These are phyloP conservation scores for Mesorhabditis spiculigera DNA, from an alignment of 2,888 invertebrate species.

Conservation along the genomic window DNA sequence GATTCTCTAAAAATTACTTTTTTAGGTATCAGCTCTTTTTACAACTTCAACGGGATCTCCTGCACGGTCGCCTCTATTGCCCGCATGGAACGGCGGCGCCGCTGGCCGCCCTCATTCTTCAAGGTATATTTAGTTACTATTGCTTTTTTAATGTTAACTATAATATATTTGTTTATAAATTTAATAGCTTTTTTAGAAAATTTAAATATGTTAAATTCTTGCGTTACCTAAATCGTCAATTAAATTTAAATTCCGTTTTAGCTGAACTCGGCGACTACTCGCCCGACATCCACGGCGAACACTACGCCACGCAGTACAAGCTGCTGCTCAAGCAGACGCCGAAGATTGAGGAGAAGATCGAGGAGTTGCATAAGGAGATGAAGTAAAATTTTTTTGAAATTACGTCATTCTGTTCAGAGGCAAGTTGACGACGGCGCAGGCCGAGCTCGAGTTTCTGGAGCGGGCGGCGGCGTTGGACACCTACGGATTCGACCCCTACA, in stretches of 20 bases:
- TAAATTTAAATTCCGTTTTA: constrained; percentile 59
- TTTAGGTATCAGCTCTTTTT: constrained; percentile 81
- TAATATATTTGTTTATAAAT: no score
- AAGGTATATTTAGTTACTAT: constrained; percentile 21
- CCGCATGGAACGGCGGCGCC: constrained; percentile 65
- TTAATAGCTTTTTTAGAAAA: no score
- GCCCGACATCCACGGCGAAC: constrained; percentile 76
- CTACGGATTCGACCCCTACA: constrained; percentile 95
- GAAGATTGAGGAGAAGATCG: constrained; percentile 84
- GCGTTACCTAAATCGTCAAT: not conserved
- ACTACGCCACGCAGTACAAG: constrained; percentile 84
- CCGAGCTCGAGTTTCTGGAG: constrained; percentile 84
- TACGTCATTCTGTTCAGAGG: constrained; percentile 64
- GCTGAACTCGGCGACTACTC: constrained; percentile 93
- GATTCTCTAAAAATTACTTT: constrained; percentile 10
- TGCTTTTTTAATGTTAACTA: no score
- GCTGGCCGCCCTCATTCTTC: constrained; percentile 49
- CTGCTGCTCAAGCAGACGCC: constrained; percentile 87
- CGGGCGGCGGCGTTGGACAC: constrained; percentile 88
- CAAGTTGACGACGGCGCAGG: constrained; percentile 75
- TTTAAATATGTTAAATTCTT: not conserved
- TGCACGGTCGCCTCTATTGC: constrained; percentile 90
- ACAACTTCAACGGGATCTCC: constrained; percentile 86
- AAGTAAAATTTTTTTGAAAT: constrained; percentile 58
- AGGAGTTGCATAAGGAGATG: constrained; percentile 83